phyloP scores from a whole-genome alignment of 2,888 invertebrate genomes.

The Chaetoderma sp. region DNA sequence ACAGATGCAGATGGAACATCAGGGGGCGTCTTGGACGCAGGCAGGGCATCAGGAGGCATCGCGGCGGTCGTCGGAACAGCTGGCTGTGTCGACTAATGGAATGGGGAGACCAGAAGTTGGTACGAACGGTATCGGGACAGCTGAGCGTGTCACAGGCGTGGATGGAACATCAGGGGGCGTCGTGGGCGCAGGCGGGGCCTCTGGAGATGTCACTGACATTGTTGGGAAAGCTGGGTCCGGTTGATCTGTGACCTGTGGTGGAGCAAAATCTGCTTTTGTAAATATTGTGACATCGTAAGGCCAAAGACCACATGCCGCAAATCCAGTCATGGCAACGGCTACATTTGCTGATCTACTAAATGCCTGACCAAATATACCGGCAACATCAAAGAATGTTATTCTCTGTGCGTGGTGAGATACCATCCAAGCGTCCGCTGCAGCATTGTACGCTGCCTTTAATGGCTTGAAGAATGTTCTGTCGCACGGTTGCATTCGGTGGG shows the following conservation, averaged over 20 bases:
- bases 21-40: not conserved
- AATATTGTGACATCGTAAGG: not conserved
- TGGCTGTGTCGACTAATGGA: too few relatives aligned
- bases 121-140: too few relatives aligned
- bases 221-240: not conserved
- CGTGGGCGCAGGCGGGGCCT: too few relatives aligned
- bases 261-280: not conserved
- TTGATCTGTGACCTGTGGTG: not conserved
- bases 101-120: too few relatives aligned
- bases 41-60: not conserved
- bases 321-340: conserved; percentile 10
- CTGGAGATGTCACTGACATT: not conserved
- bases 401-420: not conserved
- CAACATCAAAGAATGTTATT: not conserved
- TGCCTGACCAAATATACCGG: not conserved
- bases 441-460: conserved; percentile 11
- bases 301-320: conserved; percentile 13
- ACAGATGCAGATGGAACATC: not conserved
- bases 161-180: too few relatives aligned
- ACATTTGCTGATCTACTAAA: not conserved
- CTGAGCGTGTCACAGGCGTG: too few relatives aligned
- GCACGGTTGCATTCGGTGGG: conserved; percentile 46
- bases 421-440: not conserved
- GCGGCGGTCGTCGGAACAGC: too few relatives aligned
- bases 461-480: conserved; percentile 36